phyloP scores from a whole-genome alignment of 2,888 invertebrate genomes.

The Sabatieria punctata region DNA sequence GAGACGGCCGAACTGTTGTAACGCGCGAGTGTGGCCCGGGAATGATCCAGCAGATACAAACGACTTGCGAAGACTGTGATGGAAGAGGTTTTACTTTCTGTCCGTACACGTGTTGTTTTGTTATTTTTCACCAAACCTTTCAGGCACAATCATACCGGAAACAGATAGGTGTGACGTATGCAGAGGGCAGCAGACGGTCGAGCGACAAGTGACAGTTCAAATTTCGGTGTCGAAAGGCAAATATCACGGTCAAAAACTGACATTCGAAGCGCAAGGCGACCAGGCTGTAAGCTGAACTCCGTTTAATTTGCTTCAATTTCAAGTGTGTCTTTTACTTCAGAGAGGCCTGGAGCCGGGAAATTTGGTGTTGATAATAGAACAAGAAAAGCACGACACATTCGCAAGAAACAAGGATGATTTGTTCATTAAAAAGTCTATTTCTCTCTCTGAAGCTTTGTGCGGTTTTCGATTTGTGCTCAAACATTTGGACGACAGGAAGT shows the following conservation, averaged over 20 bases:
- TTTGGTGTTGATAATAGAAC: conserved; percentile 66
- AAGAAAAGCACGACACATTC: conserved; percentile 60
- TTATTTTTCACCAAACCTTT: too few relatives aligned
- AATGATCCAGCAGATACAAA: conserved; percentile 40
- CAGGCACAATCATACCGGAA: too few relatives aligned
- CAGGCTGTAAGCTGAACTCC: conserved; percentile 51
- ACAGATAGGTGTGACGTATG: too few relatives aligned
- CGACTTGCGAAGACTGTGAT: conserved; percentile 35
- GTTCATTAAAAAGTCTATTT: conserved; percentile 38
- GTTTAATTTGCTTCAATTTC: too few relatives aligned
- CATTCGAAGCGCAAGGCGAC: conserved; percentile 72
- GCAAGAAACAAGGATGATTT: conserved; percentile 53
- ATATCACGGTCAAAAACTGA: conserved; percentile 66
- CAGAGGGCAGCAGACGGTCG: too few relatives aligned
- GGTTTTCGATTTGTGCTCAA: conserved; percentile 66
- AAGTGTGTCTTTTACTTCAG: too few relatives aligned
- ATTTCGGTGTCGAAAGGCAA: too few relatives aligned
- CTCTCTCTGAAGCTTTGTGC: conserved; percentile 77
- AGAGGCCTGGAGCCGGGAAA: conserved; percentile 71
- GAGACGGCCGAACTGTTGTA: too few relatives aligned
- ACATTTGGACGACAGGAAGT: conserved; percentile 69
- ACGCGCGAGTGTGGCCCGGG: too few relatives aligned
- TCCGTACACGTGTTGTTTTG: too few relatives aligned
- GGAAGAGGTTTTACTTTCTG: too few relatives aligned
- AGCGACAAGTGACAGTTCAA: too few relatives aligned